Base-by-base conservation (phyloP, 2,113 vertebrate species). In the Pipra filicauda region DNA sequence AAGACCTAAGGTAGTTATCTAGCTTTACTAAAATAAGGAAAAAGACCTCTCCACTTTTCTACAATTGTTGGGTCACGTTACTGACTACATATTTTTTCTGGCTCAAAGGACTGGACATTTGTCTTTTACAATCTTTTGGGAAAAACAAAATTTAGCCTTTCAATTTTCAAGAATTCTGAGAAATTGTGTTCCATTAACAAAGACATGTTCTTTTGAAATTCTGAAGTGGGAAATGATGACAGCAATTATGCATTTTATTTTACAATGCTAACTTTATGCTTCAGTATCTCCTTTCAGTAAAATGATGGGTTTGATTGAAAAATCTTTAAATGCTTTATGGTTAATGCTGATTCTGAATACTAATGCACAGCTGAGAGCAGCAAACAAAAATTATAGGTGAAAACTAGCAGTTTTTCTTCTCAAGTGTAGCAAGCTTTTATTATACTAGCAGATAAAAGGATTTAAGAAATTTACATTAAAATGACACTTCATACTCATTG, bases 231-330 rank as follows among this genome's bases (percentile, higher is more conserved):
- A 46, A 74, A 58, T 0, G 1, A 55, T 72, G 39, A 78, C 39
- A 88, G 66, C 44, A 90, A 90, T 95, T 85, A 90, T 8, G 64
- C 57, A 79, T 83, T 83, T 91, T 76, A 73, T 70, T 80, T 80
- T 54, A 61, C 31, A 77, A 26, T 75, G 23, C 9, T 67, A 64
- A 31, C 37, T 85, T 96, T 66, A 65, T 43, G 59, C 17, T 51
- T 91, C 35, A 64, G 28, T 67, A 35, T 80, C 67, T 92, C 83
- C 33, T 86, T 89, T 86, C 64, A 91, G 59, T 43, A 91, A 92
- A 94, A 91, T 83, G 61, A 94, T 44, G 43, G 79, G 51, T 52
- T 83, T 83, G 72, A 80, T 85, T 86, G 49, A 94, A 91, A 83
- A 86, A 69, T 69, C 67, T 76, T 83, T 59, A 74, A 85, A 91